Conservation (phyloP, 2,113 vertebrate species). For the Lophura nycthemera region DNA sequence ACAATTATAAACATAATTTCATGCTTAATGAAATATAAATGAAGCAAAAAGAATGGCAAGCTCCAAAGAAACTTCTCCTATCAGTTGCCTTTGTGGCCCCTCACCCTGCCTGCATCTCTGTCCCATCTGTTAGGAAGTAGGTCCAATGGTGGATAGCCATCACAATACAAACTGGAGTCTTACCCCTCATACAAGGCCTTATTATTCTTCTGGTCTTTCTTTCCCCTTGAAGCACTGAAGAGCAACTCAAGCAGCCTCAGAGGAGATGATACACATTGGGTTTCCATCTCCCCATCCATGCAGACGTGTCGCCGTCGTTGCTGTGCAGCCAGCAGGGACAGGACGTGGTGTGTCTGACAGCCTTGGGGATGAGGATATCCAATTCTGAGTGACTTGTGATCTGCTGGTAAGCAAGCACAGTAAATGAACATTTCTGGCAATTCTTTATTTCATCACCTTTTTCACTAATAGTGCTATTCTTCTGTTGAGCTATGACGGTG, state of each 20-base stretch:
- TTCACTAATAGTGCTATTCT: neutral
- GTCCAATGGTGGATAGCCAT: neutral
- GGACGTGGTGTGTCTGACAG: neutral
- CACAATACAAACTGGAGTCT: neutral
- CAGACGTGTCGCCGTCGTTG: neutral
- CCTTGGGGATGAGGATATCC: neutral
- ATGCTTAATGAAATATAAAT: constrained; percentile 69
- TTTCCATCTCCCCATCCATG: neutral
- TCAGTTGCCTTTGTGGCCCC: neutral
- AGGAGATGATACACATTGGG: neutral
- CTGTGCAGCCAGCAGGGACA: neutral
- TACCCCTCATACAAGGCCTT: fast-evolving
- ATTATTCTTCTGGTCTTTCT: neutral
- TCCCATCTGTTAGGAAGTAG: neutral
- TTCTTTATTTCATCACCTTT: neutral
- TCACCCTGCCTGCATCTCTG: neutral
- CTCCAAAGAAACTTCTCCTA: constrained; percentile 12
- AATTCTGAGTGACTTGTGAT: neutral
- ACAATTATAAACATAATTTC: constrained; percentile 70
- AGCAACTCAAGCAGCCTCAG: neutral
- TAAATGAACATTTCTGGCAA: neutral
- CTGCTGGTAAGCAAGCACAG: neutral
- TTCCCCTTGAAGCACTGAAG: neutral
- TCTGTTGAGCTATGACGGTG: neutral
- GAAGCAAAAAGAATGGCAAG: constrained; percentile 25